Conservation (phyloP, 2,113 vertebrate species). For the Microtus ochrogaster region DNA sequence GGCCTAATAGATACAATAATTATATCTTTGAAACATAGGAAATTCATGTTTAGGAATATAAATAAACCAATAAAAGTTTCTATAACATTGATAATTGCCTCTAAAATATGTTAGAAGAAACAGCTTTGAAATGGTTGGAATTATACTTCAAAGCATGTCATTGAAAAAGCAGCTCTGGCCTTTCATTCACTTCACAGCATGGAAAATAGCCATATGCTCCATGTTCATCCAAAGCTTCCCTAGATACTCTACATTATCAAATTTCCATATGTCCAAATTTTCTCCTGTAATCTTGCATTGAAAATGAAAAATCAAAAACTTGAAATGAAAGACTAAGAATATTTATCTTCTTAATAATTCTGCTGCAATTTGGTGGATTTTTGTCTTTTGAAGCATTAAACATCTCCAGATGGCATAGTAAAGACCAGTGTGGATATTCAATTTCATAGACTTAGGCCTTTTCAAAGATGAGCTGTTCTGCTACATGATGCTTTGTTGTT, state of each 20-base stretch:
- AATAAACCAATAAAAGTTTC: not conserved
- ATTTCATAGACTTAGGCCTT: not conserved
- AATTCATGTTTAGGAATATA: not conserved
- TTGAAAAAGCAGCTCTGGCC: not conserved
- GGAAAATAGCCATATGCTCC: not conserved
- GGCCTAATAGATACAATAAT: not conserved
- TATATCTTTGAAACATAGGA: not conserved
- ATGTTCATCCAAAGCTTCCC: not conserved
- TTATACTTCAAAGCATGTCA: not conserved
- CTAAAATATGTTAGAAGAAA: not conserved
- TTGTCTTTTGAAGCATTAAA: not conserved
- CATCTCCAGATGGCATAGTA: too few species aligned
- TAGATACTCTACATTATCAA: not conserved
- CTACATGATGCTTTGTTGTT: fast-evolving
- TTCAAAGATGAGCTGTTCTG: fast-evolving
- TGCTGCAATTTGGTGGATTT: not conserved
- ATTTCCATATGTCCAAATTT: not conserved
- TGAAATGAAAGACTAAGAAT: not conserved
- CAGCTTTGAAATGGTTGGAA: not conserved
- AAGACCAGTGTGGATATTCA: not conserved
- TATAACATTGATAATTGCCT: not conserved
- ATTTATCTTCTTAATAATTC: not conserved
- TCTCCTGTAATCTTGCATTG: not conserved
- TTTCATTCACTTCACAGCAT: not conserved
- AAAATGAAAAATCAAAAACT: not conserved